These are phyloP conservation scores for Scaptomyza pallida DNA, from an alignment of 1,140 invertebrate species.

Conservation along the genomic window DNA sequence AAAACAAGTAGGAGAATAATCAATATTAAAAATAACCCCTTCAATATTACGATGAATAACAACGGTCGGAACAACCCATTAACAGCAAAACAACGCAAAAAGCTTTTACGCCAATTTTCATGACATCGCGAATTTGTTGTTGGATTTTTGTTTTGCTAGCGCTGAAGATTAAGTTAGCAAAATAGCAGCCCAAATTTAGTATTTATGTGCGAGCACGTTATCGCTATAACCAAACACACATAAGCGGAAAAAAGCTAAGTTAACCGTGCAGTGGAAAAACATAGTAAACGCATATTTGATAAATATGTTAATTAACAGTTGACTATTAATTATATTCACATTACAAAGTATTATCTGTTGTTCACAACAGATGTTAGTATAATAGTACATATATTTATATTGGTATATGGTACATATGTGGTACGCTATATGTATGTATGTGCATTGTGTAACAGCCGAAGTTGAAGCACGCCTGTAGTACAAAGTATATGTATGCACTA, in stretches of 20 bases:
- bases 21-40: too few relatives aligned
- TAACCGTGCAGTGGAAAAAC: conserved; percentile 64
- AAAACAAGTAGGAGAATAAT: too few relatives aligned
- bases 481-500: too few relatives aligned
- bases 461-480: too few relatives aligned
- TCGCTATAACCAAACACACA: conserved; percentile 32
- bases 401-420: too few relatives aligned
- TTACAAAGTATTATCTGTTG: conserved; percentile 52
- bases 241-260: conserved; percentile 30
- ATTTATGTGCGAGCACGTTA: conserved; percentile 40
- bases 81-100: conserved; percentile 27
- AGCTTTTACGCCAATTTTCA: conserved; percentile 16
- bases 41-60: too few relatives aligned
- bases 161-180: conserved; percentile 70
- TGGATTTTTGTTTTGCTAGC: conserved; percentile 55
- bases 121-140: conserved; percentile 54
- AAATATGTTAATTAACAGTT: conserved; percentile 81
- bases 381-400: too few relatives aligned
- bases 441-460: too few relatives aligned
- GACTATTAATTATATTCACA: conserved; percentile 78
- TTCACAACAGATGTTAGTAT: too few relatives aligned
- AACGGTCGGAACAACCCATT: too few relatives aligned
- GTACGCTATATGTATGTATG: too few relatives aligned
- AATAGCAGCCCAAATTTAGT: conserved; percentile 68
- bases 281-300: conserved; percentile 80